A percentile compares a stretch with the other conserved stretches of the same genome.
These are phyloP conservation scores for Acanthurus leucopareius DNA, from an alignment of 2,797 vertebrate genomes.

Conservation along the genomic window DNA sequence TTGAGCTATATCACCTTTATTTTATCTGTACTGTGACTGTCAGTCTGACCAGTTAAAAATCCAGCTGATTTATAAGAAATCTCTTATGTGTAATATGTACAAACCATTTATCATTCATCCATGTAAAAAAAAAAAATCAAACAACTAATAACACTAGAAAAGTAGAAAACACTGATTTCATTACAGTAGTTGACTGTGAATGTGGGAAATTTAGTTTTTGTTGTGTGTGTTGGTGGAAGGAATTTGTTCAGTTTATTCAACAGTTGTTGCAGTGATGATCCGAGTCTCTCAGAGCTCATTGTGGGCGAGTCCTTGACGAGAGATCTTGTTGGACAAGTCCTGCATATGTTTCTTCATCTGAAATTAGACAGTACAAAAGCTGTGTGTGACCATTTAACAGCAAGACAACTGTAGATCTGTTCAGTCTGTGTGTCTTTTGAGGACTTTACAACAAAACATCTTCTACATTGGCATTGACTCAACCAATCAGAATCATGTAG, in stretches of 20 bases:
- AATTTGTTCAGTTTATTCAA: constrained; percentile 34
- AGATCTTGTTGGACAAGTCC: constrained; percentile 93
- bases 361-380: constrained; percentile 25
- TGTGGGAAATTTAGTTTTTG: neutral
- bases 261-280: constrained; percentile 4
- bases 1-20: constrained; percentile 6
- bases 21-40: constrained; percentile 11
- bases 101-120: constrained; percentile 21
- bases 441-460: neutral
- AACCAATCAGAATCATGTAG: neutral
- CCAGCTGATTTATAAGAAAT: constrained; percentile 22
- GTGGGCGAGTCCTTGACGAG: constrained; percentile 90
- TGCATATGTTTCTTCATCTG: constrained; percentile 99
- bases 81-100: constrained; percentile 42
- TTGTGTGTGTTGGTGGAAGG: constrained; percentile 4
- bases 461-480: neutral
- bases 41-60: constrained; percentile 12
- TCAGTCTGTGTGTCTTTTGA: neutral
- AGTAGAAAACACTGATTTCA: constrained; percentile 47
- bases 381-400: neutral
- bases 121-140: constrained; percentile 20
- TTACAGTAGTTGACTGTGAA: constrained; percentile 40
- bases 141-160: constrained; percentile 31
- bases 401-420: neutral
- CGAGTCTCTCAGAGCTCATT: constrained; percentile 90